Evolutionary conservation across 2,113 vertebrate species (phyloP).

Genomic region (Camelus dromedarius): DNA sequence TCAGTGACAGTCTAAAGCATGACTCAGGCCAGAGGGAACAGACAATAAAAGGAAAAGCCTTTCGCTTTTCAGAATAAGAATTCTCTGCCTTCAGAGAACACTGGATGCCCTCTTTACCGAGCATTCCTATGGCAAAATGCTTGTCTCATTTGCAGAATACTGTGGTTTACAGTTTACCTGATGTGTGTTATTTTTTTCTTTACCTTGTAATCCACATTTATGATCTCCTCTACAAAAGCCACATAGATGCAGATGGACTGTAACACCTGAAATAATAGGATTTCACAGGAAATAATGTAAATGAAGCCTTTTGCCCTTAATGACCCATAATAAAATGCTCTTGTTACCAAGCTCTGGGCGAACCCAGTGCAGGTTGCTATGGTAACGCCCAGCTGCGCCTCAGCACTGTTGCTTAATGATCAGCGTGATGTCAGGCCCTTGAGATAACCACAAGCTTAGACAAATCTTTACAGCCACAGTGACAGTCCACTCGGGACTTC

Average conservation of each 20-base stretch:
- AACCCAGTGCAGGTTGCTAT: constrained; percentile 64
- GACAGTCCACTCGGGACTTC: constrained; percentile 34
- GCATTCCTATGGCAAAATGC: background rate
- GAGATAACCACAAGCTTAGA: constrained; percentile 69
- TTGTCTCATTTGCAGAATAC: background rate
- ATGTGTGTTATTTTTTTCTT: background rate
- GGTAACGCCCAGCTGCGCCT: constrained; percentile 65
- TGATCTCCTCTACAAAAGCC: background rate
- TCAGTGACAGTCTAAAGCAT: background rate
- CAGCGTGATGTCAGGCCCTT: constrained; percentile 74
- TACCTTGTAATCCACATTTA: background rate
- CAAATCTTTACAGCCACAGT: constrained; percentile 56
- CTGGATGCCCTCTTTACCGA: background rate
- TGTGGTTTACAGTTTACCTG: background rate
- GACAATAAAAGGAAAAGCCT: background rate
- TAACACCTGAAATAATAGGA: constrained; percentile 69
- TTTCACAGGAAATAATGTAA: constrained; percentile 76
- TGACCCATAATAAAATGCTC: constrained; percentile 77
- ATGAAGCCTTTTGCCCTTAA: constrained; percentile 78
- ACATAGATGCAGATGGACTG: background rate
- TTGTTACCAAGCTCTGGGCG: constrained; percentile 62
- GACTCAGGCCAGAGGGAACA: background rate
- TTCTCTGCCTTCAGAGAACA: constrained; percentile 22
- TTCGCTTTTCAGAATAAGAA: constrained; percentile 25
- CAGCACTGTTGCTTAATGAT: constrained; percentile 71